Conservation (phyloP, 2,797 vertebrate species). For the Leptoclinus maculatus region DNA sequence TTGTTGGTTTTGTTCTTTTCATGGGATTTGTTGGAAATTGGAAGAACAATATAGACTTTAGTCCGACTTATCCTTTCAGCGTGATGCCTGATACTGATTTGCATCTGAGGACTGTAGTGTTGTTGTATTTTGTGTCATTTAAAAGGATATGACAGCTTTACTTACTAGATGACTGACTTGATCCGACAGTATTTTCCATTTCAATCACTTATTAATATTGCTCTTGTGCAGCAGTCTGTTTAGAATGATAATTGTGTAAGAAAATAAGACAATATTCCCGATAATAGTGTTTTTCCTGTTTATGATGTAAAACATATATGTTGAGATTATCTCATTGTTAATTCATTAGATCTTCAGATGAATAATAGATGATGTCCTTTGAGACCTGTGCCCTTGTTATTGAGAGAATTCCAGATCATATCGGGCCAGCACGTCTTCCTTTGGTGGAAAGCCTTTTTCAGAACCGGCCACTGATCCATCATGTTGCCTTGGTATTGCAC, state of each 20-base stretch:
- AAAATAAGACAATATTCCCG: constrained; percentile 39
- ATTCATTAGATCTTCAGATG: constrained; percentile 84
- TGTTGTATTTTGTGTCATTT: constrained; percentile 30
- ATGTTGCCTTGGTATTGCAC: constrained; percentile 58
- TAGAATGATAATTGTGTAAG: constrained; percentile 11
- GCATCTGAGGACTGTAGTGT: not conserved
- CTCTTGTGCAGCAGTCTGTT: constrained; percentile 32
- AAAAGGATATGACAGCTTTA: not conserved
- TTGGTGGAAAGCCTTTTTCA: constrained; percentile 61
- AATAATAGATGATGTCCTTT: constrained; percentile 84
- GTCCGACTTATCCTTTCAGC: not conserved
- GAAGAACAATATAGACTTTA: not conserved
- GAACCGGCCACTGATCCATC: constrained; percentile 59
- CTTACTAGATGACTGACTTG: no score
- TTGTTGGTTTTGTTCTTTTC: not conserved
- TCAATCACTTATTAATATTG: constrained; percentile 32
- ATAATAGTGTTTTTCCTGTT: constrained; percentile 74
- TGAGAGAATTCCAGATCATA: constrained; percentile 79
- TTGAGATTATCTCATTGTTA: constrained; percentile 81
- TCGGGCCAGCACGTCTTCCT: constrained; percentile 59
- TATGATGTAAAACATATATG: constrained; percentile 82
- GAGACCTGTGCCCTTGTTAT: constrained; percentile 79
- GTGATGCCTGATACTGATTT: not conserved
- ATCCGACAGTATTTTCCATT: constrained; percentile 10
- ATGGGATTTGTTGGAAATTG: not conserved